Percentiles rank a stretch among this genome's conserved stretches.
Conservation (phyloP, 2,888 invertebrate genomes). For the Stenotaenia linearis region DNA sequence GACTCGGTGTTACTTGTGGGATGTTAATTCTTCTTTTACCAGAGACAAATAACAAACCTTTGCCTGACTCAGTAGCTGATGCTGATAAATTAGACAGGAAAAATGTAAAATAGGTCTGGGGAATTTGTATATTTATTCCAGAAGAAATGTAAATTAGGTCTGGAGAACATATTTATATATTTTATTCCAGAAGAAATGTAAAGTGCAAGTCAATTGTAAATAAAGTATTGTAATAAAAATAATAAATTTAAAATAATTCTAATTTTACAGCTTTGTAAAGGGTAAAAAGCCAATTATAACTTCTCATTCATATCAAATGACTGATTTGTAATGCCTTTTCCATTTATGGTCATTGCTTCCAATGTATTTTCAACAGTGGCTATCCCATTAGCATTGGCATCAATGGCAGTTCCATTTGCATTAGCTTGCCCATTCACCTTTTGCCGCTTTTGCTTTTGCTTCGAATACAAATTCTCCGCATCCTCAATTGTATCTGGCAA, state of each 20-base stretch:
- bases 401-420: not conserved
- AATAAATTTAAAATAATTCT: not conserved
- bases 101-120: conserved; percentile 15
- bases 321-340: conserved; percentile 1
- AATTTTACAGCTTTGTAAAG: not conserved
- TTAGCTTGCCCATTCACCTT: not conserved
- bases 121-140: not conserved
- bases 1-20: not conserved
- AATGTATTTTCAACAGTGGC: not conserved
- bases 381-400: not conserved
- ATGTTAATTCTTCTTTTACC: not conserved
- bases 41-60: conserved; percentile 24
- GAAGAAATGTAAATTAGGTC: not conserved
- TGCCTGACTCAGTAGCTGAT: conserved; percentile 1
- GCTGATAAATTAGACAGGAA: not conserved
- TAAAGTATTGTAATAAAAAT: not conserved
- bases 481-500: not conserved
- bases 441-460: not conserved
- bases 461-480: conserved; percentile 1
- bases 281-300: not conserved
- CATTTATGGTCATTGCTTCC: not conserved
- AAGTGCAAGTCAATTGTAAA: too few relatives aligned
- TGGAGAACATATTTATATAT: not conserved
- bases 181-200: not conserved
- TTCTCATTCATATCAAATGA: not conserved